phyloP scores from a whole-genome alignment of 2,888 invertebrate species.

The Melanostoma scalare region DNA sequence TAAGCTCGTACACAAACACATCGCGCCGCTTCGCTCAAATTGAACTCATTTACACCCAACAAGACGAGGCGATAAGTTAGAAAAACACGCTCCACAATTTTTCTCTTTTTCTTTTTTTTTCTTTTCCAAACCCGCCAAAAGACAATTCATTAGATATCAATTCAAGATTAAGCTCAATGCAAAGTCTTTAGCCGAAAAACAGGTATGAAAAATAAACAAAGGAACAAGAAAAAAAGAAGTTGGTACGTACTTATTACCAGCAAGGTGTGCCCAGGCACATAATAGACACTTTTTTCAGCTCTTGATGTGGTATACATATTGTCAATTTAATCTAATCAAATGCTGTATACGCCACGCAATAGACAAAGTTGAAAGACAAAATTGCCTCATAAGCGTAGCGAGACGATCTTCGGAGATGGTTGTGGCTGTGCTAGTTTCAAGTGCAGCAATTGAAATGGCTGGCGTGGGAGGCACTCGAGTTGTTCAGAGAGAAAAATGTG shows the following conservation, averaged over 20 bases:
- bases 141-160: slow-evolving; percentile 69
- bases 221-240: slow-evolving; percentile 30
- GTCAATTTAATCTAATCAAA: slow-evolving; percentile 68
- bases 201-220: slow-evolving; percentile 38
- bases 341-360: slow-evolving; percentile 34
- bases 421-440: slow-evolving; percentile 53
- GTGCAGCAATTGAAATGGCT: slow-evolving; percentile 53
- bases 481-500: slow-evolving; percentile 12
- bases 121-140: slow-evolving; percentile 28
- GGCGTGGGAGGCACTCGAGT: slow-evolving; percentile 59
- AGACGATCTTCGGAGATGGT: slow-evolving; percentile 46
- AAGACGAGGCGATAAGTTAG: not conserved
- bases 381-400: slow-evolving; percentile 48
- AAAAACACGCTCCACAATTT: slow-evolving; percentile 24
- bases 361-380: slow-evolving; percentile 32
- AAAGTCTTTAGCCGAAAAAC: slow-evolving; percentile 32
- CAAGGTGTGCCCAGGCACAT: slow-evolving; percentile 56
- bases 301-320: slow-evolving; percentile 48
- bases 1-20: not conserved
- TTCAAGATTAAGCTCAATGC: slow-evolving; percentile 51
- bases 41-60: slow-evolving; percentile 50
- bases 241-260: slow-evolving; percentile 36
- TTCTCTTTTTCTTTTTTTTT: not conserved
- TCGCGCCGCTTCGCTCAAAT: slow-evolving; percentile 30
- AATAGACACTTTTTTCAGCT: slow-evolving; percentile 54